A percentile compares a stretch with the other conserved stretches of the same genome.
phyloP scores from a whole-genome alignment of 2,797 vertebrate genomes.

The Austrolebias charrua region DNA sequence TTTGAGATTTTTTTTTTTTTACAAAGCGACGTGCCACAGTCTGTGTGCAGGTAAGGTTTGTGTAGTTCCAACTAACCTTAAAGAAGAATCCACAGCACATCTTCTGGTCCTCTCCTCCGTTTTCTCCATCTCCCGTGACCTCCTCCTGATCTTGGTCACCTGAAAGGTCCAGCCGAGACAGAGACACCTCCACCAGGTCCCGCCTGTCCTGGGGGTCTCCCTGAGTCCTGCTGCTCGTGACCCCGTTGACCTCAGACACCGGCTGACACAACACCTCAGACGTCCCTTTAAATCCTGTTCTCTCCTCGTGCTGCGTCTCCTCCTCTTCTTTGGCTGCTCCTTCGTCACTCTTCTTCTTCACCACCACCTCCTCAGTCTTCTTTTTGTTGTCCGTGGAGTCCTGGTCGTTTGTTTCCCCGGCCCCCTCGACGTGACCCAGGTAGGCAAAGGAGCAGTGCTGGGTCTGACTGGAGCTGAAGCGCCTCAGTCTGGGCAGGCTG shows the following conservation, averaged over 20 bases:
- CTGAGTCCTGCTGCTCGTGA: conserved; percentile 61
- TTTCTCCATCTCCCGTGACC: conserved; percentile 76
- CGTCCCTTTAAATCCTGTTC: conserved; percentile 50
- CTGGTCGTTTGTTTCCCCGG: conserved; percentile 44
- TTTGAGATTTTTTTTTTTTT: no score
- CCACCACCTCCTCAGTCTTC: conserved; percentile 30
- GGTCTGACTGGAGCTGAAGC: conserved; percentile 89
- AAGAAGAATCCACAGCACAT: conserved; percentile 99
- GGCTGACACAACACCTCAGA: conserved; percentile 84
- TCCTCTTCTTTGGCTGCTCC: conserved; percentile 58
- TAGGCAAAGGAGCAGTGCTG: conserved; percentile 90
- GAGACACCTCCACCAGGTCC: conserved; percentile 88
- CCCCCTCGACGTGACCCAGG: conserved; percentile 83
- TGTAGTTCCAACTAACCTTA: conserved; percentile 80
- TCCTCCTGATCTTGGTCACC: conserved; percentile 69
- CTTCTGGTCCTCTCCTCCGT: conserved; percentile 89
- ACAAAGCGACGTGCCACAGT: background rate
- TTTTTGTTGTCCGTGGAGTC: conserved; percentile 57
- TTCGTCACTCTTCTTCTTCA: conserved; percentile 36
- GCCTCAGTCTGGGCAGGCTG: conserved; percentile 91
- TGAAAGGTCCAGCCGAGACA: conserved; percentile 83
- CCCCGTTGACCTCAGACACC: conserved; percentile 74
- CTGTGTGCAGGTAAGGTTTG: background rate
- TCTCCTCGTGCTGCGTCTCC: conserved; percentile 44
- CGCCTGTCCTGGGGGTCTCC: conserved; percentile 66